These are phyloP conservation scores for Elephas maximus DNA, from an alignment of 2,113 vertebrate species.

Conservation along the genomic window DNA sequence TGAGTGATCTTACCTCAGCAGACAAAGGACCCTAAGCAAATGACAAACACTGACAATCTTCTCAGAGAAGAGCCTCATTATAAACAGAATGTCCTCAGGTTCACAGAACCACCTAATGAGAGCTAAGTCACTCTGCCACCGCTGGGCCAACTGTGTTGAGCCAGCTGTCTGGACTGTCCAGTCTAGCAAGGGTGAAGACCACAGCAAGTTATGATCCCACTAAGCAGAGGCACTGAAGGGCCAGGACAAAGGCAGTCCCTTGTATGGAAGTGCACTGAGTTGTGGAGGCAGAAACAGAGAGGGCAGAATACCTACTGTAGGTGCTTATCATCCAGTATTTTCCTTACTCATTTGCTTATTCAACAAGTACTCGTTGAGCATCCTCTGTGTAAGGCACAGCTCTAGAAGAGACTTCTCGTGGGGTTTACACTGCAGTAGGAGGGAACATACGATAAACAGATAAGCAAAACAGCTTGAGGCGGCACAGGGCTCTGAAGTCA, in stretches of 20 bases:
- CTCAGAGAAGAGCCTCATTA: neutral
- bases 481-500: no score
- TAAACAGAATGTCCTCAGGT: no score
- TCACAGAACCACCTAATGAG: neutral
- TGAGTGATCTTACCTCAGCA: neutral
- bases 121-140: rapidly evolving
- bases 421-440: neutral
- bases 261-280: neutral
- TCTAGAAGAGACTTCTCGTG: neutral
- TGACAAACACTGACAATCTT: neutral
- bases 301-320: neutral
- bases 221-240: neutral
- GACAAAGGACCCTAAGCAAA: neutral
- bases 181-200: rapidly evolving
- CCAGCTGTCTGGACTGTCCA: neutral
- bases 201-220: neutral
- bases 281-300: neutral
- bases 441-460: neutral
- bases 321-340: no score
- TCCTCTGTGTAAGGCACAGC: neutral
- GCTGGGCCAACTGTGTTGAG: rapidly evolving
- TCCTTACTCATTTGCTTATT: neutral
- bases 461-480: neutral
- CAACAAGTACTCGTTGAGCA: neutral
- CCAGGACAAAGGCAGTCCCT: neutral